Evolutionary conservation across 2,888 invertebrate genomes (phyloP).

Genomic region (Ernsta delagoae): DNA sequence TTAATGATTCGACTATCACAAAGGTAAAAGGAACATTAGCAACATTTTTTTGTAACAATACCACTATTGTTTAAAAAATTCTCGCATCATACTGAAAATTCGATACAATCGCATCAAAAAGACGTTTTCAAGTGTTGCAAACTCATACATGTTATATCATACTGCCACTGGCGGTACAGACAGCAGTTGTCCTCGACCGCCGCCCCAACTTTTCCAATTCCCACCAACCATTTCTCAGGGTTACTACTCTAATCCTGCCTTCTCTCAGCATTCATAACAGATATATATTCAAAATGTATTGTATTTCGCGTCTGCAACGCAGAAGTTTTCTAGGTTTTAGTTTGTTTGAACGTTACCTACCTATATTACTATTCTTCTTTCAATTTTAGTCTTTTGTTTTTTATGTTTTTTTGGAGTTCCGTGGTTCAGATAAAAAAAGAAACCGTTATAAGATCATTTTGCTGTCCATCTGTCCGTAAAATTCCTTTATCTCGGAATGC

Average conservation of each 20-base stretch:
- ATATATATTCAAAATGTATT: conserved; percentile 41
- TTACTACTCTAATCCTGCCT: conserved; percentile 47
- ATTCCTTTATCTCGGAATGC: too few species aligned
- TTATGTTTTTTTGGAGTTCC: too few species aligned
- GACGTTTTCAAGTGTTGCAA: conserved; percentile 16
- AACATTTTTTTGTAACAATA: neutral
- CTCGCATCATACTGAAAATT: neutral
- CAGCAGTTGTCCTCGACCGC: conserved; percentile 62
- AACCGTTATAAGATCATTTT: too few species aligned
- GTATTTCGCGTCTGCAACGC: conserved; percentile 7
- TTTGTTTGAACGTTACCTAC: conserved; percentile 19
- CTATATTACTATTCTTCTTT: conserved; percentile 8
- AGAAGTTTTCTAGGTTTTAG: conserved; percentile 5
- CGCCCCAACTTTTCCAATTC: conserved; percentile 76
- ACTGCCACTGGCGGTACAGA: conserved; percentile 44
- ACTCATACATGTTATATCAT: conserved; percentile 10
- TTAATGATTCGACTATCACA: too few species aligned
- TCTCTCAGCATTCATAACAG: conserved; percentile 36
- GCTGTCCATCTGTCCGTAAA: too few species aligned
- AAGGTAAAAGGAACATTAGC: too few species aligned
- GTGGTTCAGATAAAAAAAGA: too few species aligned
- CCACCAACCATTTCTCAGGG: conserved; percentile 52
- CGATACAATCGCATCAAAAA: conserved; percentile 1
- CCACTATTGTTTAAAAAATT: neutral
- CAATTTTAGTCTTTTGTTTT: neutral